Evolutionary conservation across 92 coral and sea anemone genomes (phyloP), one percentile per base, ranked within the genome.

Genomic region (Paramuricea clavata): DNA sequence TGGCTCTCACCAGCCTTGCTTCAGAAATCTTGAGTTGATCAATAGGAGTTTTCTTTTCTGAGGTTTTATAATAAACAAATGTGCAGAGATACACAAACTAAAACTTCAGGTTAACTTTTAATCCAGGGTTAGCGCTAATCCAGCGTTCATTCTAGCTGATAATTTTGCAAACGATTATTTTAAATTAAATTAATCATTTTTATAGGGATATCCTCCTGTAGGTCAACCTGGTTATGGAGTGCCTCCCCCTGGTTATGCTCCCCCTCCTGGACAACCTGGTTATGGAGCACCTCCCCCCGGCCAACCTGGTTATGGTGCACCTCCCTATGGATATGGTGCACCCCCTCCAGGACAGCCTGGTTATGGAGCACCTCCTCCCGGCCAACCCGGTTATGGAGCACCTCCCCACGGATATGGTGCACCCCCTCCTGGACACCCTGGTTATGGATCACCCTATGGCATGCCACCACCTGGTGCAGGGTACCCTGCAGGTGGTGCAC

Each of bases 291-390:
- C 93, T 33, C 93, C 93, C 21, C 82, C 85, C 21, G 86, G 86
- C 31, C 92, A 89, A 35, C 92, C 92, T 8, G 50, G 85, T 13
- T 74, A 87, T 31, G 88, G 88, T 28, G 68, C 77, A 43, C 91
- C 88, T 41, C 50, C 81, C 57, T 86, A 90, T 25, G 83, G 87
- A 15, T 75, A 61, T 32, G 35, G 49, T 28, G 54, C 84, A 41
- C 92, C 88, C 59, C 91, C 88, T 44, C 80, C 67, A 50, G 88
- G 88, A 9, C 88, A 90, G 81, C 83, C 91, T 33, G 89, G 81
- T 0, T 43, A 33, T 74, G 81, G 91, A 28, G 72, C 59, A 72
- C 85, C 93, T 33, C 93, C 93, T 33, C 82, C 85, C 21, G 86
- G 86, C 31, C 92, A 89, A 35, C 92, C 92, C 8, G 50, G 85